A percentile compares a stretch with the other conserved stretches of the same genome.
These are phyloP conservation scores for Diarsia rubi DNA, from an alignment of 2,888 invertebrate species.

Conservation along the genomic window DNA sequence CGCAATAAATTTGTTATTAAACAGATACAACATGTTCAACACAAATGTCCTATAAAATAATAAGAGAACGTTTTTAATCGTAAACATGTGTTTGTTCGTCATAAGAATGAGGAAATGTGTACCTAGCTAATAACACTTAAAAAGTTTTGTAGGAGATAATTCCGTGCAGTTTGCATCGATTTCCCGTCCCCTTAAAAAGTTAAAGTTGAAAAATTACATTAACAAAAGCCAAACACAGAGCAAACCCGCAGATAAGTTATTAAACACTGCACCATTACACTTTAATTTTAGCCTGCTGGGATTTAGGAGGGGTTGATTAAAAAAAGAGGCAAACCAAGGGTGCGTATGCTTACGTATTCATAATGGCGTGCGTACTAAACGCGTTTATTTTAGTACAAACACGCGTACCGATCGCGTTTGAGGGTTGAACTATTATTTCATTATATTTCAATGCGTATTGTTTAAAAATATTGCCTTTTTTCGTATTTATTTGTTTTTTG, in stretches of 20 bases:
- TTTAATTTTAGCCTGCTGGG: slow-evolving; percentile 88
- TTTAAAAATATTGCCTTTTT: slow-evolving; percentile 75
- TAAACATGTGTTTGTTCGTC: slow-evolving; percentile 42
- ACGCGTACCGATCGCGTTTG: slow-evolving; percentile 52
- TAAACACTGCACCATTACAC: slow-evolving; percentile 90
- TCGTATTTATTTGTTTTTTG: slow-evolving; percentile 87
- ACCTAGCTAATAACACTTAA: slow-evolving; percentile 37
- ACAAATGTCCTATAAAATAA: slow-evolving; percentile 49
- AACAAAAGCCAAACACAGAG: slow-evolving; percentile 86
- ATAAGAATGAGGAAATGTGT: slow-evolving; percentile 31
- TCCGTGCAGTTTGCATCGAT: slow-evolving; percentile 44
- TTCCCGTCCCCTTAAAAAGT: slow-evolving; percentile 66
- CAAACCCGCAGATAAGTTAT: slow-evolving; percentile 89
- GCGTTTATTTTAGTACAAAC: slow-evolving; percentile 78
- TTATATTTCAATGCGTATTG: slow-evolving; percentile 63
- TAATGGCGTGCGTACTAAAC: slow-evolving; percentile 74
- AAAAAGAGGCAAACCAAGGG: slow-evolving; percentile 82
- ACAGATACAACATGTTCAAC: slow-evolving; percentile 47
- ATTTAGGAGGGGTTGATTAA: slow-evolving; percentile 84
- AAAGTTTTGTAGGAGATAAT: slow-evolving; percentile 37
- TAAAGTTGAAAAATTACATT: slow-evolving; percentile 87
- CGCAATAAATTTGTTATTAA: slow-evolving; percentile 58
- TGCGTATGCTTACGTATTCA: slow-evolving; percentile 86
- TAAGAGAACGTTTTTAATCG: slow-evolving; percentile 31
- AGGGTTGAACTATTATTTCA: slow-evolving; percentile 71